Conservation (phyloP, 2,113 vertebrate species). For the Garra rufa region DNA sequence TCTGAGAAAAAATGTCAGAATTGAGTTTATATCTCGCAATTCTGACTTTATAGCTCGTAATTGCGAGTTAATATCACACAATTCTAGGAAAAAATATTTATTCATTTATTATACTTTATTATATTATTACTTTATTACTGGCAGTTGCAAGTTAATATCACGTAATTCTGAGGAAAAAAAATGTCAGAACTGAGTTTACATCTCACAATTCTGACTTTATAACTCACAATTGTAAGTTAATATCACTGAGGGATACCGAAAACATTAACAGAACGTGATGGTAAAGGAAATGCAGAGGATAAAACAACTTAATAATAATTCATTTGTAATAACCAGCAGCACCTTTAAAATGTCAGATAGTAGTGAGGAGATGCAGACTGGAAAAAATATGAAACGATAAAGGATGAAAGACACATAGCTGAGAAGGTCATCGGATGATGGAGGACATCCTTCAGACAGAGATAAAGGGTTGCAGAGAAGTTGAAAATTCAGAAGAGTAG, state of each 20-base stretch:
- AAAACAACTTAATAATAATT: background rate
- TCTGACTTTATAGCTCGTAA: too few relatives aligned
- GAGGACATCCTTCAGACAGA: background rate
- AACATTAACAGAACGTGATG: background rate
- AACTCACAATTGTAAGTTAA: too few relatives aligned
- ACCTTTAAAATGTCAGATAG: slow-evolving; percentile 14
- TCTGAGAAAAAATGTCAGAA: too few relatives aligned
- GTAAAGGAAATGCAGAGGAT: background rate
- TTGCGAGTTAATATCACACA: too few relatives aligned
- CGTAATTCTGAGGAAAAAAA: too few relatives aligned
- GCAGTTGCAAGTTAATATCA: too few relatives aligned
- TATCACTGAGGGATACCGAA: background rate
- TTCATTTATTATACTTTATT: too few relatives aligned
- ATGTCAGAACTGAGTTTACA: too few relatives aligned
- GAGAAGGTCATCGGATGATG: slow-evolving; percentile 12
- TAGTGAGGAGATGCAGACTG: background rate
- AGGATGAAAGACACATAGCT: background rate
- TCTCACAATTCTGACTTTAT: too few relatives aligned
- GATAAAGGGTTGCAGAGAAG: slow-evolving; percentile 35
- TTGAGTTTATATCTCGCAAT: too few relatives aligned
- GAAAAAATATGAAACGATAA: background rate
- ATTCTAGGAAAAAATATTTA: too few relatives aligned
- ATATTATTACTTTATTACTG: too few relatives aligned
- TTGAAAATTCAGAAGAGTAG: background rate
- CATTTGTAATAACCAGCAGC: background rate